Conservation (phyloP, 1,140 invertebrate genomes). For the Rhagoletis pomonella region DNA sequence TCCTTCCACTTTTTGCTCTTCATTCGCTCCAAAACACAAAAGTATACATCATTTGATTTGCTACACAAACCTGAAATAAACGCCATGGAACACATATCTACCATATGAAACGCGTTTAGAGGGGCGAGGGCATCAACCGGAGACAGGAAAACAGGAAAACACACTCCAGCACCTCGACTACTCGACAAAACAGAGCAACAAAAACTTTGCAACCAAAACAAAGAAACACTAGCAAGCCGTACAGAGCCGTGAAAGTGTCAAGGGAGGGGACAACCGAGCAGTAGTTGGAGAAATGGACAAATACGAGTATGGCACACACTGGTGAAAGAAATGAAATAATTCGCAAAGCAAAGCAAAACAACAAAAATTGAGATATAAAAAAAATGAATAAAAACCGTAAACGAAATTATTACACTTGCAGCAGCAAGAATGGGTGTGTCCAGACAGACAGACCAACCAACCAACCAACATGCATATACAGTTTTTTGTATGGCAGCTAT, state of each 20-base stretch:
- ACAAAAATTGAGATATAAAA: background rate
- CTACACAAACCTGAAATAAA: background rate
- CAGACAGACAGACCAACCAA: background rate
- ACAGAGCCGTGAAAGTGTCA: background rate
- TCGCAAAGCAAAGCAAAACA: background rate
- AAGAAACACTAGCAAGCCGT: background rate
- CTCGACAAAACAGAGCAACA: background rate
- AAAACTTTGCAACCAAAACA: background rate
- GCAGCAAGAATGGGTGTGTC: too few relatives aligned
- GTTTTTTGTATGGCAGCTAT: too few relatives aligned
- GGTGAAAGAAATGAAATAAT: conserved; percentile 7
- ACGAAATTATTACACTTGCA: conserved; percentile 34
- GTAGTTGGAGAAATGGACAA: background rate
- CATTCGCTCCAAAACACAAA: background rate
- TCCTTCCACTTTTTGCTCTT: background rate
- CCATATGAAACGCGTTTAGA: background rate
- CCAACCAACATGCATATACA: background rate
- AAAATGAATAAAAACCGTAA: background rate
- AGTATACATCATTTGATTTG: background rate
- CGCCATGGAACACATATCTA: background rate
- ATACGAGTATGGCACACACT: background rate
- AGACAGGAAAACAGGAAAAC: background rate
- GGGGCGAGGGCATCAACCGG: background rate
- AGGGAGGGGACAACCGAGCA: background rate
- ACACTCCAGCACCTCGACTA: background rate